Percentiles rank a stretch among this genome's conserved stretches.
Conservation (phyloP, 2,797 vertebrate species). For the Pangasius larnaudii region DNA sequence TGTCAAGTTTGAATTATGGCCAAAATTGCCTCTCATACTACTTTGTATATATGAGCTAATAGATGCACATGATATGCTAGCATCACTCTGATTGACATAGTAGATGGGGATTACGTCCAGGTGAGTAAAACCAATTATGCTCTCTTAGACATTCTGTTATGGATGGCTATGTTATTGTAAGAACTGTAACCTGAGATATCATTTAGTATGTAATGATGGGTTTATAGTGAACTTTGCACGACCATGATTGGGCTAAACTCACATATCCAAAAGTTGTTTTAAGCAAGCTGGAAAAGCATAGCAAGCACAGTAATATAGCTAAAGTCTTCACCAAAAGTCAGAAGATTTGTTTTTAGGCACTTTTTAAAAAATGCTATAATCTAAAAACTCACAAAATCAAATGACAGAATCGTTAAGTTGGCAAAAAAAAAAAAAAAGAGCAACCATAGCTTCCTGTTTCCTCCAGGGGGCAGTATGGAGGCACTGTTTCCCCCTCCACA, state of each 20-base stretch:
- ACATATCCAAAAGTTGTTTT: background rate
- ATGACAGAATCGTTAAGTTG: background rate
- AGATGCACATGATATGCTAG: background rate
- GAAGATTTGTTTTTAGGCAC: background rate
- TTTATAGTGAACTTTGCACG: background rate
- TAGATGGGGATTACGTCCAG: background rate
- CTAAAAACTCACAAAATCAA: background rate
- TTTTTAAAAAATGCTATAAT: background rate
- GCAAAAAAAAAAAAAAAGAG: slow-evolving; percentile 9
- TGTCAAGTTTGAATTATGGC: background rate
- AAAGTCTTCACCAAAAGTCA: background rate
- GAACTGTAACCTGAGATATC: background rate
- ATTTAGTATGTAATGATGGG: background rate
- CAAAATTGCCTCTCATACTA: background rate
- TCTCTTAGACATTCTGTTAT: background rate
- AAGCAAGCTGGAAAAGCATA: background rate
- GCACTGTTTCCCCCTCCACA: slow-evolving; percentile 17
- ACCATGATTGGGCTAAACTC: background rate
- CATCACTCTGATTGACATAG: background rate
- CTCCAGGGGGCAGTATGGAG: slow-evolving; percentile 52
- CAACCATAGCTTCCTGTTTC: slow-evolving; percentile 28
- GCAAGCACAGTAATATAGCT: background rate
- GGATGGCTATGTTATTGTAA: background rate
- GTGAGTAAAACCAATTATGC: background rate
- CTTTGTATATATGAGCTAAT: background rate